These are phyloP conservation scores for Allacma fusca DNA, from an alignment of 2,888 invertebrate species.

Conservation along the genomic window DNA sequence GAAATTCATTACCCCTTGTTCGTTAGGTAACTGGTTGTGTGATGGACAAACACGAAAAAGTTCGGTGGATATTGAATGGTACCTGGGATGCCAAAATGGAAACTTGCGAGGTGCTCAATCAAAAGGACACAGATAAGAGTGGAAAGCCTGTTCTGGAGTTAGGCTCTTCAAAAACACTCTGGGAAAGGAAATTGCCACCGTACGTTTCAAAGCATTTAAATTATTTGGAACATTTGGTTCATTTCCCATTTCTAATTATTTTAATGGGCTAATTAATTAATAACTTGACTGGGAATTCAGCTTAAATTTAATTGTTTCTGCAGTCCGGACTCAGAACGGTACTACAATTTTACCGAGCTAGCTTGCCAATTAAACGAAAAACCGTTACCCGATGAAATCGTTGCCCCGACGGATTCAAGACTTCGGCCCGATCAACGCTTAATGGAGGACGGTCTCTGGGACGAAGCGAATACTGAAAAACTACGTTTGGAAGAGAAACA, in stretches of 20 bases:
- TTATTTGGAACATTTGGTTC: neutral
- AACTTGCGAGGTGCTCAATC: conserved; percentile 85
- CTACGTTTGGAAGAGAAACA: conserved; percentile 94
- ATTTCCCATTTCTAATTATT: no score
- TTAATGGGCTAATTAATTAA: no score
- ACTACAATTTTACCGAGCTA: conserved; percentile 93
- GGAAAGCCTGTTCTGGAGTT: conserved; percentile 91
- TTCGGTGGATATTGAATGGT: conserved; percentile 76
- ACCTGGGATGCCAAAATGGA: conserved; percentile 97
- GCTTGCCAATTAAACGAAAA: conserved; percentile 96
- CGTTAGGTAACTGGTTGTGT: conserved; percentile 75
- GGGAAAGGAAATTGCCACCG: conserved; percentile 83
- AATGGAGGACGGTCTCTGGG: conserved; percentile 95
- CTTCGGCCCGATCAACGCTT: conserved; percentile 94
- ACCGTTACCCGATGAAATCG: conserved; percentile 87
- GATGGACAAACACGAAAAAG: conserved; percentile 68
- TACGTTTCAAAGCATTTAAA: conserved; percentile 65
- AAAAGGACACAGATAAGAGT: conserved; percentile 71
- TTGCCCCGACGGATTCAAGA: conserved; percentile 95
- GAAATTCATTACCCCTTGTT: neutral
- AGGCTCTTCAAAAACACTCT: conserved; percentile 82
- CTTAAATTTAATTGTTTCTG: conserved; percentile 19
- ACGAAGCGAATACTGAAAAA: conserved; percentile 88
- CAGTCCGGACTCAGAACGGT: conserved; percentile 74
- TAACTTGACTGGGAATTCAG: neutral